A percentile compares a stretch with the other conserved stretches of the same genome.
Evolutionary conservation across 2,113 vertebrate genomes (phyloP).

Genomic region (Rhinogobius similis): DNA sequence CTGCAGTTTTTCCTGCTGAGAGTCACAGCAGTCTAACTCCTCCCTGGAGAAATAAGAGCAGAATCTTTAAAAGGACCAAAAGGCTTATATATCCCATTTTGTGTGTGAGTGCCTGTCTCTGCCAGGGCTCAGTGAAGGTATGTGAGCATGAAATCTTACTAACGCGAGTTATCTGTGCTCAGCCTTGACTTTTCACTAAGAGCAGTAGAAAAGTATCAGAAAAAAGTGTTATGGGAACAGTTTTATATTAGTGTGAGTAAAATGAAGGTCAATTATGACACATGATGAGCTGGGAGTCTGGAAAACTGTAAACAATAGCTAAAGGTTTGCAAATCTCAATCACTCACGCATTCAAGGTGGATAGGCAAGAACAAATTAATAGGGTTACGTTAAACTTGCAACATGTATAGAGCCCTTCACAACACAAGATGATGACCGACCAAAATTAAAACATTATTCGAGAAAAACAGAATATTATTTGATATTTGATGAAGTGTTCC

Average conservation of each 20-base stretch:
- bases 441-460: too few species aligned
- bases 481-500: too few species aligned
- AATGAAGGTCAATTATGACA: slow-evolving; percentile 4
- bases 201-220: slow-evolving; percentile 28
- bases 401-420: too few species aligned
- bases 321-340: too few species aligned
- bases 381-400: too few species aligned
- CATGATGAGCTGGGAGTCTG: too few species aligned
- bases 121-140: slow-evolving; percentile 52
- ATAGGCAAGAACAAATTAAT: too few species aligned
- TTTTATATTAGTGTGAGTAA: slow-evolving; percentile 26
- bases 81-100: slow-evolving; percentile 45
- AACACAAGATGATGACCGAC: too few species aligned
- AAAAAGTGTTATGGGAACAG: slow-evolving; percentile 22
- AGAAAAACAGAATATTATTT: too few species aligned
- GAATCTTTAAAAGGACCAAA: slow-evolving; percentile 30
- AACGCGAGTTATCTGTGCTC: slow-evolving; percentile 62
- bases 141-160: slow-evolving; percentile 61
- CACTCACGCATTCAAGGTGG: too few species aligned
- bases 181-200: slow-evolving; percentile 47
- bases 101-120: slow-evolving; percentile 28
- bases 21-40: slow-evolving; percentile 22
- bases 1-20: slow-evolving; percentile 3
- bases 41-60: slow-evolving; percentile 24
- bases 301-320: too few species aligned